Conservation (phyloP, 2,888 invertebrate species). For the Coleophora flavipennella region DNA sequence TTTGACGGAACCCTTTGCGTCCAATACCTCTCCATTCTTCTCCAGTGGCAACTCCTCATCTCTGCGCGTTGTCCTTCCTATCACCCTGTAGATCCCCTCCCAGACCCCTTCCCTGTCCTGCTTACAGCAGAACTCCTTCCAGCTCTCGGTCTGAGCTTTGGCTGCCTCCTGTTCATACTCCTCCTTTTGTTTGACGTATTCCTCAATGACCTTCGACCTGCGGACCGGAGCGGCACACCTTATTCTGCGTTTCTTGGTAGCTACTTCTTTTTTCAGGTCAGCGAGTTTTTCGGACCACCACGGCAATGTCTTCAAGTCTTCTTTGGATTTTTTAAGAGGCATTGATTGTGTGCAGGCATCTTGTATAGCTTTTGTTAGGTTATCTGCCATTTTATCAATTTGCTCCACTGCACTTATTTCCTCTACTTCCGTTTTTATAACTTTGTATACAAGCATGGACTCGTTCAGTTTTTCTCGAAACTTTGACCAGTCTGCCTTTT, state of each 20-base stretch:
- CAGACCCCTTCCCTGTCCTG: background rate
- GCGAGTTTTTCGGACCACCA: background rate
- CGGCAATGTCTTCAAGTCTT: background rate
- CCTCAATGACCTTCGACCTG: slow-evolving; percentile 7
- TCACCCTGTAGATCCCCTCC: background rate
- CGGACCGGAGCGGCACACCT: background rate
- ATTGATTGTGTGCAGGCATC: background rate
- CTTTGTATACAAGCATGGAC: background rate
- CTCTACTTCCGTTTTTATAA: background rate
- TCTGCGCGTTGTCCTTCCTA: background rate
- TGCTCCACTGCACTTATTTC: no score
- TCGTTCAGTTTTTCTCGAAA: background rate
- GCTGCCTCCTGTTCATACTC: background rate
- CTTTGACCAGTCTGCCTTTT: background rate
- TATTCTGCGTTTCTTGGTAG: background rate
- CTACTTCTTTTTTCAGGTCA: background rate
- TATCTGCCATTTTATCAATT: background rate
- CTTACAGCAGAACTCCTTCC: background rate
- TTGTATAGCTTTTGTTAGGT: background rate
- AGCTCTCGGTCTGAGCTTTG: background rate
- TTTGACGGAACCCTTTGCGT: background rate
- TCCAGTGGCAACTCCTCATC: background rate
- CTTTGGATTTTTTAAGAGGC: background rate
- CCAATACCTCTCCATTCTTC: background rate
- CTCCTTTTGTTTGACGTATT: background rate